Base-by-base conservation (phyloP, 2,113 vertebrate genomes). In the Struthio camelus region DNA sequence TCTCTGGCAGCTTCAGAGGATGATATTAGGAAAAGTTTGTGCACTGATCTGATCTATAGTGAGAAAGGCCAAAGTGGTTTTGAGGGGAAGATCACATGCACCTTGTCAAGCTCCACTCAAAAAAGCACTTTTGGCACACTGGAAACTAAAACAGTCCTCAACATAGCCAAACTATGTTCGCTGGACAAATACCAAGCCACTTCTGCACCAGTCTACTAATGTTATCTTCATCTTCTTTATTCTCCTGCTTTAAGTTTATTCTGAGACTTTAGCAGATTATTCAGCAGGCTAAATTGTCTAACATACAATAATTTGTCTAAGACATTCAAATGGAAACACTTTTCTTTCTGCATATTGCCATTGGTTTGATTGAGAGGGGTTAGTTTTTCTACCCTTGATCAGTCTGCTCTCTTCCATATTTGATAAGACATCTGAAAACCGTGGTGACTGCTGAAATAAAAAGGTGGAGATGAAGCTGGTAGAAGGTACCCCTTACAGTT, bases 281-380 rank as follows among this genome's bases (percentile, higher is more conserved):
- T 78, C 42, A 58, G 42, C 27, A 38, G 36, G 30, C 58, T 34
- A 5, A 69, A 65, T 44, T 56, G 22, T 44, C 36, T 56, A 30
- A 32, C 22, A 20, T 0, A 0, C 28, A 19, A 24, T n/a, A 25
- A 42, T 40, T 76, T 48, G 46, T 42, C 1, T 1, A 28, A 81
- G 54, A 48, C 11, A 3, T 54, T 81, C 30, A 92, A 23, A 67
- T 27, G 38, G 38, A 32, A 69, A 70, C 50, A 42, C 22, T 83
- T 46, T 46, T 46, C 28, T 13, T 28, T 28, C 15, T 38, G 66
- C 65, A 24, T 5, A 1, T 40, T 53, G 28, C 44, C 18, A 1
- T n/a, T 40, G 34, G 19, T 53, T 46, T 65, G n/a, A 6, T 20
- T 18, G n/a, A 25, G 38, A 3, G 30, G 48, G 25, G 28, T 48